Base-by-base conservation (phyloP, 2,888 invertebrate genomes). In the Lasioglossum vierecki region DNA sequence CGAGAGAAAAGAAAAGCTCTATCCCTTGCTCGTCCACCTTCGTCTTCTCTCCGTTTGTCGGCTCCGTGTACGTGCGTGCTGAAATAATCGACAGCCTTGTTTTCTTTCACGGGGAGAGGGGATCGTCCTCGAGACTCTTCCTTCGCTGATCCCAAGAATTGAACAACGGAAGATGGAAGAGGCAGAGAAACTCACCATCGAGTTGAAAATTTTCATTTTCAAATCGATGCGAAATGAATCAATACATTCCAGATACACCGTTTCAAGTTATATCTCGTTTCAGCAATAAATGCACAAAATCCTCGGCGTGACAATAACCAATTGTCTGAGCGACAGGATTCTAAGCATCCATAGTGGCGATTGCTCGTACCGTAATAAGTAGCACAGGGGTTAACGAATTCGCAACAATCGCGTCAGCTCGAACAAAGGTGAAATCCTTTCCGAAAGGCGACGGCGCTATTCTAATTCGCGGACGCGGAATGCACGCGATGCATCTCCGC, bases 71-170 rank as follows among this genome's bases (percentile, higher is more conserved):
- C 76, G 79, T 41, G 77, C 80, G 72, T 63, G 76, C 78, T 60
- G 74, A 80, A 89, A 88, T 89, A 88, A 89, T 89, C 89, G 83
- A 82, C 80, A 80, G 63, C 79, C 82, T 77, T 81, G n/a, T 72
- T 76, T 66, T 35, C 63, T 35, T 63, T 63, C 78, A 72, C 78
- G 78, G 68, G 87, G 81, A 84, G 84, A 83, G 57, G 75, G 77
- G 77, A 70, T 80, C 84, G 83, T 89, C 89, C 82, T 83, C 85
- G 88, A 82, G 88, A 78, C 88, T 60, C 60, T 79, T 85, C 57
- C 78, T 53, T 72, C 41, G 30, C 71, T 49, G 70, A 88, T 68
- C 53, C 35, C 15, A 76, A n/a, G 49, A 18, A 30, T 35, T 18
- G 26, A 39, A 77, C 11, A 11, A 46, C 44, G 13, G 57, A 30